A percentile compares a stretch with the other conserved stretches of the same genome.
Conservation (phyloP, 1,140 invertebrate genomes). For the Lethocerus indicus region DNA sequence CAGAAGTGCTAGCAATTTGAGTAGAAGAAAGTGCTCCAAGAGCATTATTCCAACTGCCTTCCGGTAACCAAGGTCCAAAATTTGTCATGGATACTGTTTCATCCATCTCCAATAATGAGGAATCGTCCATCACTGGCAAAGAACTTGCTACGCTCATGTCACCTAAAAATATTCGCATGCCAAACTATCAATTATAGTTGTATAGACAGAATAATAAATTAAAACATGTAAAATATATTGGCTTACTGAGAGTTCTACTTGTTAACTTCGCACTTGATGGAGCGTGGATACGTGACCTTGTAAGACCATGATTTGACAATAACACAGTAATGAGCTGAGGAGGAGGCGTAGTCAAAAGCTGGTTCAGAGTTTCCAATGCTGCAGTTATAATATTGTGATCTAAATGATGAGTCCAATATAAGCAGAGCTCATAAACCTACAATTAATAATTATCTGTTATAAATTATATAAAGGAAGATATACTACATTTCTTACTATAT, state of each 20-base stretch:
- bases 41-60: no score
- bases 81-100: no score
- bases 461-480: no score
- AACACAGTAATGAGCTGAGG: constrained; percentile 39
- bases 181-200: not conserved
- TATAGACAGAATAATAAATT: constrained; percentile 4
- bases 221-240: no score
- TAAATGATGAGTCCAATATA: constrained; percentile 46
- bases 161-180: constrained; percentile 19
- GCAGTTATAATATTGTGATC: constrained; percentile 78
- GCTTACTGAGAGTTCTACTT: constrained; percentile 18
- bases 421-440: constrained; percentile 65
- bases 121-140: constrained; percentile 17
- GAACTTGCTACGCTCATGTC: constrained; percentile 21
- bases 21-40: no score
- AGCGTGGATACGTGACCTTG: constrained; percentile 23
- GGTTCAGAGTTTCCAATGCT: constrained; percentile 59
- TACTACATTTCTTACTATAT: no score
- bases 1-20: no score
- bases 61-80: no score
- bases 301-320: constrained; percentile 34
- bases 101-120: constrained; percentile 16
- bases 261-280: constrained; percentile 15
- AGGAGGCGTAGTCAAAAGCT: constrained; percentile 47
- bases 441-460: no score